Base-by-base conservation (phyloP, 2,797 vertebrate species). In the Artibeus jamaicensis region DNA sequence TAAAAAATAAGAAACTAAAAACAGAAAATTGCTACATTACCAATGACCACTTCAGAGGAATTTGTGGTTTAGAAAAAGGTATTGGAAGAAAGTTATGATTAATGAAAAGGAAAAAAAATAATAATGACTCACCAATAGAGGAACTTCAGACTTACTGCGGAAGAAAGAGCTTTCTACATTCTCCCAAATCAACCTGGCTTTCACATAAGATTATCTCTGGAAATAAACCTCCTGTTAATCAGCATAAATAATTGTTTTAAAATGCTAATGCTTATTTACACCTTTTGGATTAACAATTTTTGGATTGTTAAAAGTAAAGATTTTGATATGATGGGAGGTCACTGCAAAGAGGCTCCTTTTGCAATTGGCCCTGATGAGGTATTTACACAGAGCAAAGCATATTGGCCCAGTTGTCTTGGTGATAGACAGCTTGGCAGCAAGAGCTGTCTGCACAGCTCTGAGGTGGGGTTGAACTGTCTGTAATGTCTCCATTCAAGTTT, bases 401-500 rank as follows among this genome's bases (percentile, higher is more conserved):
- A 76, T 93, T 93, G 94, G 79, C 84, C 96, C 91, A 90, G 97
- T 97, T 97, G 97, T 97, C 96, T 96, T 97, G 95, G 97, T 92
- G 96, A 97, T 97, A 97, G 96, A 97, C 94, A 96, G 91, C 89
- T 97, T 98, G 96, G 96, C 97, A 96, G 73, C 42, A 95, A 91
- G 73, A 89, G 71, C 96, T 97, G 96, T 97, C 97, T 97, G 94
- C 84, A 94, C 91, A 97, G 94, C 93, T 96, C 89, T 92, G 87
- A 97, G 94, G 95, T 97, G 86, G 93, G 73, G 91, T 96, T 96
- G 86, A 97, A 94, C 89, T 98, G 96, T 96, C 96, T 97, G 91
- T 96, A 96, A 97, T 93, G 94, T 96, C 95, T 97, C 91, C 96
- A 95, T 96, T 97, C 86, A 97, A 96, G 86, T 97, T 98, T 97